Evolutionary conservation across 2,797 vertebrate species (phyloP).

Genomic region (Pangasius krempfi): DNA sequence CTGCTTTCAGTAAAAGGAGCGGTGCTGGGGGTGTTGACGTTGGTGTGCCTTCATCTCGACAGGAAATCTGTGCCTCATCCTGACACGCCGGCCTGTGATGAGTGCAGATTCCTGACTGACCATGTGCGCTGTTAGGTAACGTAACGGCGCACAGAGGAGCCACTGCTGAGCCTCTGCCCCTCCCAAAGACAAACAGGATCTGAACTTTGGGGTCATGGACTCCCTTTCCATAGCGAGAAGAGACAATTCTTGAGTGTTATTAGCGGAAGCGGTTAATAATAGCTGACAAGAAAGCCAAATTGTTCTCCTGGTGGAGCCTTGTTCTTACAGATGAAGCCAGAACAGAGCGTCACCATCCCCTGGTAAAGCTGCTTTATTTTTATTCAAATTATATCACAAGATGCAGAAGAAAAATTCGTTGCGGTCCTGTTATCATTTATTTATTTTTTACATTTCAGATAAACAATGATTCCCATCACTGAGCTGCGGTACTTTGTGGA

Average conservation of each 20-base stretch:
- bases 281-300: slow-evolving; percentile 75
- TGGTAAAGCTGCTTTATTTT: slow-evolving; percentile 40
- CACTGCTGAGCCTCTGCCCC: slow-evolving; percentile 74
- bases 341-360: slow-evolving; percentile 72
- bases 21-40: slow-evolving; percentile 19
- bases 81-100: slow-evolving; percentile 65
- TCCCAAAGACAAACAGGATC: slow-evolving; percentile 81
- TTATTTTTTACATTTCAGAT: slow-evolving; percentile 69
- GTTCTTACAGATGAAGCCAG: slow-evolving; percentile 62
- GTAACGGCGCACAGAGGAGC: slow-evolving; percentile 71
- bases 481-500: slow-evolving; percentile 98
- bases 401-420: neutral
- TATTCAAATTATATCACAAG: neutral
- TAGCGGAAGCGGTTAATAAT: slow-evolving; percentile 83
- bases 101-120: slow-evolving; percentile 64
- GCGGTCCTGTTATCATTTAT: neutral
- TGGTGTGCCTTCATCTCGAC: slow-evolving; percentile 57
- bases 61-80: slow-evolving; percentile 67
- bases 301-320: slow-evolving; percentile 62
- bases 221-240: slow-evolving; percentile 75
- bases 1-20: neutral
- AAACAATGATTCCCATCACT: slow-evolving; percentile 98
- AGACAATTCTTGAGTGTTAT: slow-evolving; percentile 82
- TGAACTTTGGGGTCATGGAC: slow-evolving; percentile 76
- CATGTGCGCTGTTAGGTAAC: slow-evolving; percentile 57